Evolutionary conservation across 2,888 invertebrate species (phyloP).

Genomic region (Troides helena): DNA sequence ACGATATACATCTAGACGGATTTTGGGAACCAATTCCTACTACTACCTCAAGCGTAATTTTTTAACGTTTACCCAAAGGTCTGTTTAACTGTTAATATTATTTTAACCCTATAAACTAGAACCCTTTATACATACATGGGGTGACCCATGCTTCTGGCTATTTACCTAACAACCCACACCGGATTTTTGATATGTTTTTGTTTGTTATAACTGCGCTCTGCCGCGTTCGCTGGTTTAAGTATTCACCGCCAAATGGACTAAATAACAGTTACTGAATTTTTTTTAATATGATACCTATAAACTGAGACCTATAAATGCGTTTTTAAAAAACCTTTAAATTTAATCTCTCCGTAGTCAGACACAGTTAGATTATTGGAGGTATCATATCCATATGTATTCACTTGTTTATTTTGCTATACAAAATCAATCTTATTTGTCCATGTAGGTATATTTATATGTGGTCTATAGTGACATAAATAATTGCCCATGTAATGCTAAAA

Average conservation of each 20-base stretch:
- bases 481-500: background rate
- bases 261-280: background rate
- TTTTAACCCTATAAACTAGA: conserved; percentile 27
- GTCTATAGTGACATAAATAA: background rate
- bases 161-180: conserved; percentile 39
- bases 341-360: background rate
- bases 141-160: conserved; percentile 36
- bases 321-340: background rate
- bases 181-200: conserved; percentile 41
- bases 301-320: background rate
- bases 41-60: background rate
- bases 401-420: no score
- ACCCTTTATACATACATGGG: conserved; percentile 37
- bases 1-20: no score
- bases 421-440: no score
- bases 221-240: conserved; percentile 31
- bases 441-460: background rate
- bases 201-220: conserved; percentile 41
- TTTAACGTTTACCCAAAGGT: background rate
- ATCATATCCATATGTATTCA: background rate
- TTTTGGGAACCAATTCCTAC: background rate
- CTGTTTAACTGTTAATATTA: conserved; percentile 33
- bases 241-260: conserved; percentile 1
- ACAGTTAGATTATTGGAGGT: background rate
- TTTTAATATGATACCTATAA: background rate